Evolutionary conservation across 2,113 vertebrate genomes (phyloP), one percentile per base, ranked within the genome.

Genomic region (Syngnathoides biaculeatus): DNA sequence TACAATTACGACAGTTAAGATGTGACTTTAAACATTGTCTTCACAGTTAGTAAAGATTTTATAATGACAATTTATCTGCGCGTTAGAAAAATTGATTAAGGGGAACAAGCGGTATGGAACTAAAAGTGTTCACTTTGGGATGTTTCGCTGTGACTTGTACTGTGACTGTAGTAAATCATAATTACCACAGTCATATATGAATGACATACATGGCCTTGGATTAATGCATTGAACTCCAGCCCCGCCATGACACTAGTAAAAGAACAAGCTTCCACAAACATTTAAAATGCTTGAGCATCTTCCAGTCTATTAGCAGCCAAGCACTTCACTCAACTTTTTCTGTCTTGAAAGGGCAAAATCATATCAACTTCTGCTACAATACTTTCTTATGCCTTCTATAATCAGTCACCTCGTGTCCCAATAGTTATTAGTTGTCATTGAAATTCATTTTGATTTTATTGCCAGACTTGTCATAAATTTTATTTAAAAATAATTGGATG

Each of bases 401-500:
- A 50, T 80, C 64, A 72, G 78, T 75, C 71, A 78, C 62, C 78
- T 64, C 75, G 40, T 66, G 68, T 65, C 2, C 3, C 40, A 17
- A 42, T 65, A 52, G 2, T 71, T 40, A 42, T 83, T 82, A 88
- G 86, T 83, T 77, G 80, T 75, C 19, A 88, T 90, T 85, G 82
- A 78, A 86, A 87, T 81, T 76, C 80, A 82, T 75, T 81, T 74
- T 35, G 61, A 82, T 78, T 79, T 69, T 26, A 65, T 10, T 22
- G 38, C 14, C 70, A 74, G 72, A 71, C 20, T 70, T 57, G 70
- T 70, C 61, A 50, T 69, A 77, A 38, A 65, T 84, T 86, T 87
- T 89, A 87, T 90, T 90, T 79, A 72, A 79, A 84, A 85, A 82
- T 88, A 87, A 91, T 89, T 86, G 81, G 71, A 61, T 2, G 45